Evolutionary conservation across 2,113 vertebrate genomes (phyloP).

Genomic region (Alligator sinensis): DNA sequence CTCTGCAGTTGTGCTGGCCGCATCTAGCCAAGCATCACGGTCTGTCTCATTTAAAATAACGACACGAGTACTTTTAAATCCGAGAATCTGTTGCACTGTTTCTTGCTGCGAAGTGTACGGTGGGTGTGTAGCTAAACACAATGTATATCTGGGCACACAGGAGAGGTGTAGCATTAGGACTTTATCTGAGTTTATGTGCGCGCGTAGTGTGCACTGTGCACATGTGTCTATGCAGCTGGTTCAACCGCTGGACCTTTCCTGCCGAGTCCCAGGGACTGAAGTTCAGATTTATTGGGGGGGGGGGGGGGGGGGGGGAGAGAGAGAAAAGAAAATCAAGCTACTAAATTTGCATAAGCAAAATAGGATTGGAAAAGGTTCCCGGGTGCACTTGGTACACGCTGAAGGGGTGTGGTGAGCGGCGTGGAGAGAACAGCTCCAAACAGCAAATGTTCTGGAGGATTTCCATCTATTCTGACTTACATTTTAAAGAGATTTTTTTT

Average conservation of each 20-base stretch:
- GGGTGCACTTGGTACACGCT: background rate
- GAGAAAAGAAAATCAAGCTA: conserved; percentile 17
- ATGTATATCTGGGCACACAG: background rate
- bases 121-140: background rate
- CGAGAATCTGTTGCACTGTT: conserved; percentile 45
- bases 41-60: background rate
- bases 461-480: background rate
- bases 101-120: background rate
- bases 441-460: background rate
- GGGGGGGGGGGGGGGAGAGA: background rate
- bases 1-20: background rate
- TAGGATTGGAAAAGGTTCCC: background rate
- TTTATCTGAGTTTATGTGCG: background rate
- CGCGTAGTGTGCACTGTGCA: background rate
- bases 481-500: background rate
- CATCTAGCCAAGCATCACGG: background rate
- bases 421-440: background rate
- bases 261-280: conserved; percentile 22
- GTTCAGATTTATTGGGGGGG: background rate
- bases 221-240: background rate
- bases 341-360: background rate
- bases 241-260: conserved; percentile 24
- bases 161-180: background rate
- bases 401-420: background rate
- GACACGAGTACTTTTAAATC: background rate